phyloP scores from a whole-genome alignment of 2,797 vertebrate species.

The Todus mexicanus region DNA sequence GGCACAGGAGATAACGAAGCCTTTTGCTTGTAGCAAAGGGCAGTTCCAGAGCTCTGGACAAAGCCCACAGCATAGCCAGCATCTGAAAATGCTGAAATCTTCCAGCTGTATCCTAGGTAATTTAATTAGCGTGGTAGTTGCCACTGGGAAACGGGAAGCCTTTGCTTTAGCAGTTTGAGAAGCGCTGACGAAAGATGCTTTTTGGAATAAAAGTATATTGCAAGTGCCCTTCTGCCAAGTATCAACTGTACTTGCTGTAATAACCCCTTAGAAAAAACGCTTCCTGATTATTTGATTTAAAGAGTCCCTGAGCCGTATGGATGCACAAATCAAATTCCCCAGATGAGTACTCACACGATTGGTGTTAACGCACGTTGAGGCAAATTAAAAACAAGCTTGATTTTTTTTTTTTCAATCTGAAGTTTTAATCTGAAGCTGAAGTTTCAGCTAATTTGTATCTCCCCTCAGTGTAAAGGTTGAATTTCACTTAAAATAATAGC shows the following conservation, averaged over 20 bases:
- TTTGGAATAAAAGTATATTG: background rate
- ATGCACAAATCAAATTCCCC: background rate
- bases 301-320: background rate
- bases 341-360: background rate
- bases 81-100: background rate
- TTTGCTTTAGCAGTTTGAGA: constrained; percentile 43
- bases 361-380: background rate
- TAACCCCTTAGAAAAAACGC: background rate
- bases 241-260: background rate
- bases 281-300: background rate
- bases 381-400: constrained; percentile 1
- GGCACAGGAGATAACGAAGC: background rate
- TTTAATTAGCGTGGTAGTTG: background rate
- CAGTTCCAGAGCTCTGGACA: background rate
- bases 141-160: background rate
- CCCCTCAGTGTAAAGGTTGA: background rate
- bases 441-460: background rate
- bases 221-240: constrained; percentile 43
- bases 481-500: background rate
- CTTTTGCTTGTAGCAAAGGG: background rate
- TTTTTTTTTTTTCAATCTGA: background rate
- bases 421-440: too few species aligned
- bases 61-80: background rate
- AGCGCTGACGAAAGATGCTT: constrained; percentile 62
- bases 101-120: background rate